Evolutionary conservation across 2,113 vertebrate species (phyloP).

Genomic region (Ophthalmolycus amberensis): DNA sequence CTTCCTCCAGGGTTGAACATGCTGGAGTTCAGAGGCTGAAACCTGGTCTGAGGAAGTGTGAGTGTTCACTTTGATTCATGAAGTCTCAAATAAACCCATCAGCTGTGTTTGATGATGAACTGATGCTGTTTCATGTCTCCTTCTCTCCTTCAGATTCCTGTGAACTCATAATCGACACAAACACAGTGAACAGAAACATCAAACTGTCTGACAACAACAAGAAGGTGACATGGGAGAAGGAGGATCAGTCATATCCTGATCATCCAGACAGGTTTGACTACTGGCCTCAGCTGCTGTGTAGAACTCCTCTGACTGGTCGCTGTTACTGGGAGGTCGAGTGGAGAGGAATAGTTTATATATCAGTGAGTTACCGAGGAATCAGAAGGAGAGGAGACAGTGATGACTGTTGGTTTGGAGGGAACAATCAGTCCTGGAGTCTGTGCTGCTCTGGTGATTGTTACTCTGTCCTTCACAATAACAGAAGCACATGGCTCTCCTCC

Average conservation of each 20-base stretch:
- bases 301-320: too few species aligned
- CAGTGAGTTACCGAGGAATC: too few species aligned
- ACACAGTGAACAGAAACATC: not conserved
- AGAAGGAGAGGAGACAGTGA: too few species aligned
- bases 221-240: not conserved
- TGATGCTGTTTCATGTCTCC: too few species aligned
- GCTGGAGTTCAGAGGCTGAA: conserved; percentile 12
- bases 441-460: too few species aligned
- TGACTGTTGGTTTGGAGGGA: too few species aligned
- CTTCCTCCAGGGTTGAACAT: conserved; percentile 11
- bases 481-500: too few species aligned
- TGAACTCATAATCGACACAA: not conserved
- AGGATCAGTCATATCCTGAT: not conserved
- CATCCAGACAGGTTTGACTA: not conserved
- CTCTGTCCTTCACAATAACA: too few species aligned
- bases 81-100: not conserved
- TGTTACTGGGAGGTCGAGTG: too few species aligned
- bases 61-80: conserved; percentile 11
- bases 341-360: too few species aligned
- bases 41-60: conserved; percentile 28
- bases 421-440: too few species aligned
- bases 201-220: not conserved
- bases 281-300: not conserved
- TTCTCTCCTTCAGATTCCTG: not conserved
- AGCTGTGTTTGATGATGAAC: too few species aligned